Conservation (phyloP, 2,888 invertebrate species). For the Drosophila meridiana region DNA sequence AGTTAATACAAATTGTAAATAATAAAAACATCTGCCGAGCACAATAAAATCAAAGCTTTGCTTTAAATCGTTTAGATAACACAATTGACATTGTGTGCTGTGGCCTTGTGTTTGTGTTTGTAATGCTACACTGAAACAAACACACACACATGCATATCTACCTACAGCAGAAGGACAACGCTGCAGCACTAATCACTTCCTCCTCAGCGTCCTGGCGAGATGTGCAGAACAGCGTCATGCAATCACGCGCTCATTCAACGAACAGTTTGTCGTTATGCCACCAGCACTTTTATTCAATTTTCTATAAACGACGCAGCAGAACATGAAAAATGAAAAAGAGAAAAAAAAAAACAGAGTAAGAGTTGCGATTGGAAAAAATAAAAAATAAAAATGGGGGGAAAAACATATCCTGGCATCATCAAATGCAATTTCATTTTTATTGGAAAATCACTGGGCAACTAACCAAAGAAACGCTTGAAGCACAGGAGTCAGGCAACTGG, state of each 20-base stretch:
- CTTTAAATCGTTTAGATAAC: conserved; percentile 41
- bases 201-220: conserved; percentile 32
- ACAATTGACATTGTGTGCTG: conserved; percentile 66
- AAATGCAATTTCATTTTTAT: conserved; percentile 80
- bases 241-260: conserved; percentile 77
- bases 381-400: conserved; percentile 26
- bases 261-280: conserved; percentile 76
- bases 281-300: conserved; percentile 78
- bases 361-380: conserved; percentile 23
- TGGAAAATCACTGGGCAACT: conserved; percentile 78
- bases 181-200: conserved; percentile 70
- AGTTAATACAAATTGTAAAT: conserved; percentile 37
- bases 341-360: conserved; percentile 12
- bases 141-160: not conserved
- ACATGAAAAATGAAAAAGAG: conserved; percentile 38
- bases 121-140: conserved; percentile 36
- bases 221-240: conserved; percentile 38
- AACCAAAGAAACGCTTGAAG: conserved; percentile 61
- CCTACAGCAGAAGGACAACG: conserved; percentile 12
- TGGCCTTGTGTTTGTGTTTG: conserved; percentile 45
- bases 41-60: conserved; percentile 58
- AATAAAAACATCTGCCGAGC: conserved; percentile 33
- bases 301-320: conserved; percentile 67
- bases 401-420: conserved; percentile 74
- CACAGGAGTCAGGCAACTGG: conserved; percentile 22